Evolutionary conservation across 2,113 vertebrate genomes (phyloP).

Genomic region (Myiagra hebetior): DNA sequence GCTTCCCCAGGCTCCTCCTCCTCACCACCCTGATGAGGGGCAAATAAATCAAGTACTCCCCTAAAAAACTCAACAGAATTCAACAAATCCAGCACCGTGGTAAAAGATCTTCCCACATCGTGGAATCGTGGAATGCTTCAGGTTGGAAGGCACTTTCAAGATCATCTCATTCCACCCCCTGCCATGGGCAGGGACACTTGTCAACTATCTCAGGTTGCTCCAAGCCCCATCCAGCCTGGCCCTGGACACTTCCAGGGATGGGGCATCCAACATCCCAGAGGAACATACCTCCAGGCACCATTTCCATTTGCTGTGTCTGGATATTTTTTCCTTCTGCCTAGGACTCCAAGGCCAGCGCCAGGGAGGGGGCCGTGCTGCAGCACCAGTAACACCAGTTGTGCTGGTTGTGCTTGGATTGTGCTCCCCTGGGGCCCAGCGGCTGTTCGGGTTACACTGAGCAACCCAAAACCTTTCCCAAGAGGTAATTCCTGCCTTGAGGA

Average conservation of each 20-base stretch:
- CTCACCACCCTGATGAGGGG: neutral
- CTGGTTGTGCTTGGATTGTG: neutral
- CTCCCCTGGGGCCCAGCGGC: neutral
- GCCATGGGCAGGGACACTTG: neutral
- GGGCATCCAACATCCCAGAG: neutral
- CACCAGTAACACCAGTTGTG: neutral
- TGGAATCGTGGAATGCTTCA: neutral
- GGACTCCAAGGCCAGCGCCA: neutral
- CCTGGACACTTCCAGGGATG: neutral
- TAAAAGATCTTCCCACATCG: neutral
- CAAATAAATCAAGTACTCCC: neutral
- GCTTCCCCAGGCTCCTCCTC: neutral
- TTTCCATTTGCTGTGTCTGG: neutral
- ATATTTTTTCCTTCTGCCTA: neutral
- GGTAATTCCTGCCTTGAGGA: neutral
- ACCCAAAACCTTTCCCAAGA: neutral
- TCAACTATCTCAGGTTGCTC: neutral
- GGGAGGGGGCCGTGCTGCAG: neutral
- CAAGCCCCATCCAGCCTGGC: rapidly evolving
- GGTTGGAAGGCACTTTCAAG: neutral
- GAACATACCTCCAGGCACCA: rapidly evolving
- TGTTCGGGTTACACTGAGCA: rapidly evolving
- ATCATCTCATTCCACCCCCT: neutral
- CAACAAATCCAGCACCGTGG: rapidly evolving
- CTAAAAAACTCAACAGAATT: neutral